Evolutionary conservation across 1,140 invertebrate genomes (phyloP), one percentile per base, ranked within the genome.

Genomic region (Neodiprion fabricii): DNA sequence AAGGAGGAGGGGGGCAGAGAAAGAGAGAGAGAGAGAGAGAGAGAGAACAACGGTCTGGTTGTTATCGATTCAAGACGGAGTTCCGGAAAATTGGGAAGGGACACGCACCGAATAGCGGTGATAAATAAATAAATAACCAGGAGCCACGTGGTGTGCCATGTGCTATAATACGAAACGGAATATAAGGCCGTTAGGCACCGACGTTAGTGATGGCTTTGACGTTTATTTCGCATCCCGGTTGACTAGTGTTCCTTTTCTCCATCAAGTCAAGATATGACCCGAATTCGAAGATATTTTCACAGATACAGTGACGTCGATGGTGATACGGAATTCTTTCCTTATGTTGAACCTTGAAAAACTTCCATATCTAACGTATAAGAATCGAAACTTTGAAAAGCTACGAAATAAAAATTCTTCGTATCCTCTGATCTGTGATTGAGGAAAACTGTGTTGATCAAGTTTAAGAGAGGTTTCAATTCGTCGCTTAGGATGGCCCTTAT

Each of bases 21-120:
- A 21, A 21, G 17, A 21, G 17, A 21, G 17, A 21, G 17, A 17
- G 17, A 17, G 17, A 17, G 17, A 17, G 17, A 17, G 17, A 21
- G 17, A 21, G 17, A 61, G 7, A 12, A 61, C 53, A 61, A 61
- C 53, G 53, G 53, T 61, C 53, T 17, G n/a, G 11, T 61, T 17
- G 53, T 61, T 61, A 61, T 61, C 53, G 53, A 61, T 61, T 61
- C 53, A 61, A 61, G 53, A 61, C 53, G 53, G 53, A 61, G 53
- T 61, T 61, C 53, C 53, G n/a, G 53, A 61, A 17, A 61, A 61
- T 61, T 61, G 53, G 53, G 53, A 61, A 61, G 53, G 53, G 53
- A 61, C 53, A 61, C 53, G 53, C 53, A 61, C 53, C 53, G 11
- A 61, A 61, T 61, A 61, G 53, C 53, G 53, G 53, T 61, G 53